Conservation (phyloP, 2,797 vertebrate genomes). For the Corythornis leucogaster region DNA sequence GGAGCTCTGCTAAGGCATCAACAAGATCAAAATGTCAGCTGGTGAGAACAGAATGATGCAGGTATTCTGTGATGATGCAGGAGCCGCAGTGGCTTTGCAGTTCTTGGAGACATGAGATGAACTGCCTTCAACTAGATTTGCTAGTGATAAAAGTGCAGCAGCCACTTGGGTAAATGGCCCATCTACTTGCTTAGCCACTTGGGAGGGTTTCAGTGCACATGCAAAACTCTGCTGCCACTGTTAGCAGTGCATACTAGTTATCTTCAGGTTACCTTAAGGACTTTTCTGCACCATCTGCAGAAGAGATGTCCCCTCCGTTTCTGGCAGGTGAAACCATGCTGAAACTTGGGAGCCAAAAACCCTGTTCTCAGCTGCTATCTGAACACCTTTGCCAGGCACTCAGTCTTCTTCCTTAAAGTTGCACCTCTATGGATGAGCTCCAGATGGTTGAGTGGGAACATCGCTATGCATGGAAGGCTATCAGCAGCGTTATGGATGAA, state of each 20-base stretch:
- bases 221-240: not conserved
- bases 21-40: not conserved
- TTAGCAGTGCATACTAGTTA: not conserved
- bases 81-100: not conserved
- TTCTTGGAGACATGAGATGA: not conserved
- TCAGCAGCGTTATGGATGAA: not conserved
- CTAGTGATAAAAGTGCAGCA: not conserved
- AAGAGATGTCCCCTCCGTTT: not conserved
- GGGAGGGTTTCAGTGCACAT: not conserved
- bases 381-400: not conserved
- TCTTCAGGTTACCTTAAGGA: not conserved
- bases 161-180: not conserved
- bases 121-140: not conserved
- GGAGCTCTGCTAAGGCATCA: conserved; percentile 11
- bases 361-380: not conserved
- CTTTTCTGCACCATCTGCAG: not conserved
- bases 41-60: not conserved
- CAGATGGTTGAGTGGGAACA: conserved; percentile 2
- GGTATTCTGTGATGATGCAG: not conserved
- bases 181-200: not conserved
- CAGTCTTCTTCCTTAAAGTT: not conserved
- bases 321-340: fast-evolving
- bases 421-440: not conserved
- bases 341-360: not conserved
- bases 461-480: not conserved